Percentiles rank a stretch among this genome's conserved stretches.
These are phyloP conservation scores for Noctua janthe DNA, from an alignment of 2,888 invertebrate species.

Conservation along the genomic window DNA sequence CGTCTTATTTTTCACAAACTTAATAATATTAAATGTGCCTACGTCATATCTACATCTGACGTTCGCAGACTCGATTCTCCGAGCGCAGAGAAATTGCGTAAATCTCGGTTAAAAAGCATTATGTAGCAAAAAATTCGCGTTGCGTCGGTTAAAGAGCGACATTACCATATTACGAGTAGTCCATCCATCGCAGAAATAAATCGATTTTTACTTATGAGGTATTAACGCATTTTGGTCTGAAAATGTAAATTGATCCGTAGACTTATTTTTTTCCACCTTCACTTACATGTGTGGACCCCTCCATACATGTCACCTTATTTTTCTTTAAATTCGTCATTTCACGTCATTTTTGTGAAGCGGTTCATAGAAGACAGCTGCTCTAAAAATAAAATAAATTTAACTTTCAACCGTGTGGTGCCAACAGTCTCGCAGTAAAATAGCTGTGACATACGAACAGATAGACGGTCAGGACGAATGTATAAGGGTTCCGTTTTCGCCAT, in stretches of 20 bases:
- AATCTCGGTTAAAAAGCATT: not conserved
- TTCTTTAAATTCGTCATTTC: too few species aligned
- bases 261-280: too few species aligned
- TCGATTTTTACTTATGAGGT: not conserved
- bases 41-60: not conserved
- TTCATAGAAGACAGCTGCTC: too few species aligned
- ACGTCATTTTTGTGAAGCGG: too few species aligned
- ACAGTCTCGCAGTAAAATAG: too few species aligned
- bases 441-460: too few species aligned
- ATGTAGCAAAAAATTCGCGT: not conserved
- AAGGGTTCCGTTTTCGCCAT: not conserved
- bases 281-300: too few species aligned
- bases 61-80: not conserved
- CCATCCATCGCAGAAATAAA: not conserved
- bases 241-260: not conserved
- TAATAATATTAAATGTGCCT: not conserved
- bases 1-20: not conserved
- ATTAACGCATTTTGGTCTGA: not conserved
- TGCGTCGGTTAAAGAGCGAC: not conserved
- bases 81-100: not conserved
- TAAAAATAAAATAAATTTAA: too few species aligned
- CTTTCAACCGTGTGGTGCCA: too few species aligned
- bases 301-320: too few species aligned
- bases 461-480: too few species aligned
- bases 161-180: constrained; percentile 3